Percentiles rank a stretch among this genome's conserved stretches.
phyloP scores from a whole-genome alignment of 2,888 invertebrate species.

The Eilema griseolum region DNA sequence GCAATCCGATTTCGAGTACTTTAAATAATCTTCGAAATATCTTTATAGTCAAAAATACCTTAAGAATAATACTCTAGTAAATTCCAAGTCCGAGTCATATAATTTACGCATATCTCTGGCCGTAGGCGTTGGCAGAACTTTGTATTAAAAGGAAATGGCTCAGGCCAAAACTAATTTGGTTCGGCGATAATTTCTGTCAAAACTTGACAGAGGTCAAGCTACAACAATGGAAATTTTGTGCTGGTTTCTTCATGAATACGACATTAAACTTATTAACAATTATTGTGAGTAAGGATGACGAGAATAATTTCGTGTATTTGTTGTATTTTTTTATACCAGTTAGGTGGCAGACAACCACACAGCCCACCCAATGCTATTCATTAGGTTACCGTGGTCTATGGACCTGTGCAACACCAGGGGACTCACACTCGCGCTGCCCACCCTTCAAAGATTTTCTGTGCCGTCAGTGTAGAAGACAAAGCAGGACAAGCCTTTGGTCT shows the following conservation, averaged over 20 bases:
- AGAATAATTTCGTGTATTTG: not conserved
- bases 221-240: constrained; percentile 21
- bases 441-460: no score
- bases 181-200: constrained; percentile 49
- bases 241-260: constrained; percentile 21
- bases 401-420: no score
- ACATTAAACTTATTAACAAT: constrained; percentile 27
- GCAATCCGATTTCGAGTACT: no score
- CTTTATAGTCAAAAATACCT: no score
- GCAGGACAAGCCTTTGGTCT: no score
- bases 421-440: no score
- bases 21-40: no score
- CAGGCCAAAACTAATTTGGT: constrained; percentile 47
- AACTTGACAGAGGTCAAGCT: constrained; percentile 47
- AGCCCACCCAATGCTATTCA: no score
- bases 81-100: not conserved
- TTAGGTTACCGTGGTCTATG: no score
- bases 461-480: no score
- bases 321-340: no score
- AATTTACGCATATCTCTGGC: constrained; percentile 16
- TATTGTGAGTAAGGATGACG: constrained; percentile 1
- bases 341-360: no score
- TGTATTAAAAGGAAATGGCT: constrained; percentile 39
- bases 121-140: constrained; percentile 24
- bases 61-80: not conserved